Percentiles rank a stretch among this genome's conserved stretches.
Evolutionary conservation across 1,140 invertebrate species (phyloP).

Genomic region (Atta colombica): DNA sequence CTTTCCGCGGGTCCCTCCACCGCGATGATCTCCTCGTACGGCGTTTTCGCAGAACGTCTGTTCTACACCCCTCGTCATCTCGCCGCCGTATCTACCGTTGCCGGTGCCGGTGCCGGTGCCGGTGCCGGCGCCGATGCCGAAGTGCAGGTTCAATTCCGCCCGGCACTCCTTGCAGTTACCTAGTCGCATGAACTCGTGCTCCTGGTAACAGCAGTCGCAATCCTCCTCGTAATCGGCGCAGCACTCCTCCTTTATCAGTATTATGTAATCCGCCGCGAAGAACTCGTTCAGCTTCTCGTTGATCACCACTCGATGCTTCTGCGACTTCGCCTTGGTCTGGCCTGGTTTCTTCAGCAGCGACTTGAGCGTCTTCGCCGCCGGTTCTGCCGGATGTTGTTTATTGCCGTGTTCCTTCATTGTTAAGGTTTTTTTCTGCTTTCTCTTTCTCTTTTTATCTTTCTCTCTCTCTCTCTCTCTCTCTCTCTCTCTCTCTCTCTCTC

Average conservation of each 20-base stretch:
- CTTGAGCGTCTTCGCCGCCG: conserved; percentile 85
- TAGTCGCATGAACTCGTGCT: conserved; percentile 90
- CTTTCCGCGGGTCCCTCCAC: conserved; percentile 56
- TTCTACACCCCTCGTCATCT: conserved; percentile 55
- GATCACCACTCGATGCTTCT: conserved; percentile 93
- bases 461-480: not conserved
- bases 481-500: not conserved
- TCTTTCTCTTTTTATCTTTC: no score
- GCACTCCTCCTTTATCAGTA: conserved; percentile 93
- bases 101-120: conserved; percentile 41
- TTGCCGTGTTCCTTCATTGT: conserved; percentile 83
- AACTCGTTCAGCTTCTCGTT: conserved; percentile 95
- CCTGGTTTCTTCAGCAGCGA: conserved; percentile 88
- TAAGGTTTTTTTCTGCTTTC: conserved; percentile 9
- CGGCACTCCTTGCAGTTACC: conserved; percentile 87
- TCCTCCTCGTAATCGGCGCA: conserved; percentile 93
- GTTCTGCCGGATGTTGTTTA: conserved; percentile 83
- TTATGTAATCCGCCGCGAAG: conserved; percentile 95
- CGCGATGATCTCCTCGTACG: conserved; percentile 56
- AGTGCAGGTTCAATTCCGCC: conserved; percentile 83
- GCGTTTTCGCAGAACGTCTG: conserved; percentile 40
- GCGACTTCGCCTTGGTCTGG: conserved; percentile 82
- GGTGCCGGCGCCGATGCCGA: conserved; percentile 71
- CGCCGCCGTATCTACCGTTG: conserved; percentile 45
- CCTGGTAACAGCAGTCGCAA: conserved; percentile 91